Evolutionary conservation across 1,140 invertebrate genomes (phyloP), one percentile per base, ranked within the genome.

Genomic region (Hesperophylax magnus): DNA sequence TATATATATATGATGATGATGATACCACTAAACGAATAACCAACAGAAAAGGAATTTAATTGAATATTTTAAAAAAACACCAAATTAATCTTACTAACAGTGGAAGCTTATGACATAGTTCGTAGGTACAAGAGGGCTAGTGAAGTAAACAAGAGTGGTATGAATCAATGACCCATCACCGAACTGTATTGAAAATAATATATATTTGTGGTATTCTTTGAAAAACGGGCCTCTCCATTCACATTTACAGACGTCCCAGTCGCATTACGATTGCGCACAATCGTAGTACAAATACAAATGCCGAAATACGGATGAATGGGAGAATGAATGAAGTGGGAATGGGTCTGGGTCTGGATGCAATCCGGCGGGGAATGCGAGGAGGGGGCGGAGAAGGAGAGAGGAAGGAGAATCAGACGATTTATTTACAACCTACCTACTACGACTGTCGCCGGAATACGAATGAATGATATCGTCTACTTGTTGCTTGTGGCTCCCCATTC

Each of bases 261-360:
- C 74, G 71, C 60, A 61, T 72, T 81, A 81, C 80, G 80, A 81
- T 81, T 81, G 80, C 69, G 79, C 79, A 69, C 67, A 60, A 69
- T 71, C 53, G 69, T 72, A 72, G 69, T 72, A 72, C 69, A 52
- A 72, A 72, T 72, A 22, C 69, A 47, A 47, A 47, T 47, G 39
- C 39, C 39, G 39, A 47, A 47, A 47, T 47, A 11, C 39, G 63
- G 18, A 72, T 76, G 72, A 76, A 76, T 76, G 72, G 31, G 72
- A 58, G 54, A 60, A 60, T 76, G 72, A 76, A 76, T 76, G 72
- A 34, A 72, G 20, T 60, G 39, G 39, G 39, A 47, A 47, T 47
- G 39, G 39, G 39, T 47, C 2, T 27, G 27, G 27, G 27, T 27
- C 39, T 47, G 27, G 72, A 58, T 76, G 72, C 72, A 76, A 34